A percentile compares a stretch with the other conserved stretches of the same genome.
These are phyloP conservation scores for Trachurus trachurus DNA, from an alignment of 2,797 vertebrate genomes.

Conservation along the genomic window DNA sequence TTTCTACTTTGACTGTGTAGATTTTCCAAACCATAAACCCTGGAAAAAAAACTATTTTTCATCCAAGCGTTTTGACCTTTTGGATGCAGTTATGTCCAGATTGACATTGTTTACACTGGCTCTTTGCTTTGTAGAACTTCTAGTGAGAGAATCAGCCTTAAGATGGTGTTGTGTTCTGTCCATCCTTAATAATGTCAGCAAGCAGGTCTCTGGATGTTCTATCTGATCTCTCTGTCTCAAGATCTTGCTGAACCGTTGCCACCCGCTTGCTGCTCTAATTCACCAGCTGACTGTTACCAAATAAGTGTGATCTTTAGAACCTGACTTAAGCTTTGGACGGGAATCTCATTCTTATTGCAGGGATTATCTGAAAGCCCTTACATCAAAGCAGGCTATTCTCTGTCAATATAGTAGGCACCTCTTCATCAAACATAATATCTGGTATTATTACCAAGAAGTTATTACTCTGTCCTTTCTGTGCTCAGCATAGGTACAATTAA, in stretches of 20 bases:
- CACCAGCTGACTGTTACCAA: constrained; percentile 16
- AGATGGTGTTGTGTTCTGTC: background rate
- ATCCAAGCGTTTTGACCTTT: background rate
- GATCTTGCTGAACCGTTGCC: background rate
- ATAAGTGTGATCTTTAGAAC: constrained; percentile 18
- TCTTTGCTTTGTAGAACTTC: background rate
- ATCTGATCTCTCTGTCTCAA: background rate
- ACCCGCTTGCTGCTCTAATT: background rate
- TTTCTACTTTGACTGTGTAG: background rate
- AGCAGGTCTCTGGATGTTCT: background rate
- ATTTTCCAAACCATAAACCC: constrained; percentile 5
- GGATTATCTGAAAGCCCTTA: constrained; percentile 14
- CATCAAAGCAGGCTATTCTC: constrained; percentile 1
- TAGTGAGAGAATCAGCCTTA: background rate
- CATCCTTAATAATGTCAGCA: background rate
- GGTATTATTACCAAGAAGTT: background rate
- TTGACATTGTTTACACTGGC: background rate
- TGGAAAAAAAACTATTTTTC: background rate
- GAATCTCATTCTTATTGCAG: constrained; percentile 6
- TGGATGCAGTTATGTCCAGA: background rate
- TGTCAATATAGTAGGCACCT: background rate
- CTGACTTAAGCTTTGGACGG: background rate
- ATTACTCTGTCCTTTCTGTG: background rate
- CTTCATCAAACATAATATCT: constrained; percentile 1
- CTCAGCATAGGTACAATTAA: background rate